A percentile compares a stretch with the other conserved stretches of the same genome.
These are phyloP conservation scores for Diprion similis DNA, from an alignment of 1,140 invertebrate species.

Conservation along the genomic window DNA sequence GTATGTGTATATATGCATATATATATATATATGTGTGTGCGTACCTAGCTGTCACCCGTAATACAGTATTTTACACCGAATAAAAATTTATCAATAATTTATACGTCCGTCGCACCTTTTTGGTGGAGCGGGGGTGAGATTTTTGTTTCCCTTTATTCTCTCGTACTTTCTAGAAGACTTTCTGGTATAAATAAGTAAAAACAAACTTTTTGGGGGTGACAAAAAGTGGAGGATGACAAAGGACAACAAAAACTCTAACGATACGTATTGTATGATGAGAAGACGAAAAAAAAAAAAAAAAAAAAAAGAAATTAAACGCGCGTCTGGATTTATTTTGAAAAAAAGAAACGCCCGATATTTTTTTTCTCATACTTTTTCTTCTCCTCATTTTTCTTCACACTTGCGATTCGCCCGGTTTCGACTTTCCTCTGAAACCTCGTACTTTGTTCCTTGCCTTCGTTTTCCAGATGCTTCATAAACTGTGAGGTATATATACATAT, in stretches of 20 bases:
- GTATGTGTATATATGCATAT: background rate
- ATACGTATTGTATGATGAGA: too few species aligned
- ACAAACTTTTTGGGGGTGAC: background rate
- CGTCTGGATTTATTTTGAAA: too few species aligned
- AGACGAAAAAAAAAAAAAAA: slow-evolving; percentile 13
- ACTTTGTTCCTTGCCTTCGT: too few species aligned
- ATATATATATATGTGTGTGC: background rate
- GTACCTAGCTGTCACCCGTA: background rate
- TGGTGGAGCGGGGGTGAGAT: background rate
- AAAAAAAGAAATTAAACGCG: slow-evolving; percentile 1
- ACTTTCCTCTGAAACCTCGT: background rate
- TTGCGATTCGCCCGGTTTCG: background rate
- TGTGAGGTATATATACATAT: background rate
- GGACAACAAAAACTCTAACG: too few species aligned
- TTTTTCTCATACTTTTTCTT: background rate
- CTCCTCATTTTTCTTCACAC: background rate
- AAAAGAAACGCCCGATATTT: too few species aligned
- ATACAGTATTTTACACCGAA: background rate
- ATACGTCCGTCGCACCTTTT: background rate
- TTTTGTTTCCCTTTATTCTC: background rate
- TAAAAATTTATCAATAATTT: background rate
- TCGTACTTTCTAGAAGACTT: background rate
- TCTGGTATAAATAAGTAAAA: slow-evolving; percentile 9
- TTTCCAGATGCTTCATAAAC: background rate
- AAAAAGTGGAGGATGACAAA: background rate